A percentile compares a stretch with the other conserved stretches of the same genome.
phyloP scores from a whole-genome alignment of 1,140 invertebrate species.

The Cotesia glomerata region DNA sequence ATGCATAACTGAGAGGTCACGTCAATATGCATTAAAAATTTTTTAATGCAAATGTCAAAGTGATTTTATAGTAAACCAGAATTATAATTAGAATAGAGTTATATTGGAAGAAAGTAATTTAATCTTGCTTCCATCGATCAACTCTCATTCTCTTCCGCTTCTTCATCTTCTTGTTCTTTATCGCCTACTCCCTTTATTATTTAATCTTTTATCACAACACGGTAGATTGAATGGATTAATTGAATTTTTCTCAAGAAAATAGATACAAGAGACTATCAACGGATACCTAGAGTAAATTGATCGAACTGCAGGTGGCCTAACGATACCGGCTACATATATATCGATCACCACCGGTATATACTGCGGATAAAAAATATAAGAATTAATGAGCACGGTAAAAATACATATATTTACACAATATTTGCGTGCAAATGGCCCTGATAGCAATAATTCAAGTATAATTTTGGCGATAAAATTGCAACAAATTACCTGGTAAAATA shows the following conservation, averaged over 20 bases:
- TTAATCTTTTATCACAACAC: background rate
- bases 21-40: background rate
- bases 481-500: background rate
- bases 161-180: background rate
- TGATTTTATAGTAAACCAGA: too few species aligned
- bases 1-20: background rate
- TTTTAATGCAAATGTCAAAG: too few species aligned
- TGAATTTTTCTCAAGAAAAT: conserved; percentile 1
- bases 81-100: background rate
- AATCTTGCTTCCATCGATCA: too few species aligned
- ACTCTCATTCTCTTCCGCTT: background rate
- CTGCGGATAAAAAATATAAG: conserved; percentile 22
- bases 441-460: conserved; percentile 10
- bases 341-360: conserved; percentile 29
- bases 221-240: background rate
- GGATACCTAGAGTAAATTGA: conserved; percentile 48
- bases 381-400: background rate
- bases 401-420: background rate
- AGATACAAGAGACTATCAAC: background rate
- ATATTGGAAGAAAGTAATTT: background rate
- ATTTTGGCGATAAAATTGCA: background rate
- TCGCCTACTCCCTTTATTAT: too few species aligned
- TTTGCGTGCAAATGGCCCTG: conserved; percentile 32
- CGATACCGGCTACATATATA: conserved; percentile 38
- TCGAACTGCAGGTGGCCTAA: conserved; percentile 54